Base-by-base conservation (phyloP, 2,113 vertebrate species). In the Toxotes chatareus region DNA sequence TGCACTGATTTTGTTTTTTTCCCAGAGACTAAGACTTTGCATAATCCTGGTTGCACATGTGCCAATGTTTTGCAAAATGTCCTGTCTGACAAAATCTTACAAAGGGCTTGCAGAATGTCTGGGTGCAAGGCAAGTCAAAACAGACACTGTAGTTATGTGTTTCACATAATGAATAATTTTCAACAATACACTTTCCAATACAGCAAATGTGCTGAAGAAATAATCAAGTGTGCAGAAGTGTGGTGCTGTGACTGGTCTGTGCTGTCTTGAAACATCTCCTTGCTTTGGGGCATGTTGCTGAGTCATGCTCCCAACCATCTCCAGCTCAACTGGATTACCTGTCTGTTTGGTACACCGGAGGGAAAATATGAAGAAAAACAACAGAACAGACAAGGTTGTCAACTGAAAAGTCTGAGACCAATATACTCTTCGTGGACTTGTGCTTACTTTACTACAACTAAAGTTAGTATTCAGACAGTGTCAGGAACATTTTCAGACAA, bases 261-360 rank as follows among this genome's bases (percentile, higher is more conserved):
- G 49, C 60, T 0, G 10, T 55, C 56, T 70, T 55, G 27, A 82
- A 80, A 82, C 1, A 19, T 49, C 60, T 69, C 47, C 44, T 79
- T 76, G 64, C 75, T 69, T 51, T 57, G 46, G 23, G 66, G 60
- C 73, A 83, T 57, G 69, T 83, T 0, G 38, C 62, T 74, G 81
- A 88, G 76, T 91, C 81, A 88, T 81, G 76, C 34, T 73, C 19
- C 19, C 14, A 60, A 42, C 44, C 51, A 75, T 67, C 46, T 19
- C 51, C 73, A 84, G 68, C 47, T 73, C 49, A 38, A 70, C 67
- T 42, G 31, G 23, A 84, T 79, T 82, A 84, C 63, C 66, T 38
- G 67, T 76, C 77, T 73, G 79, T 81, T 64, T 74, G 36, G 14
- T 73, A 40, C 27, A 64, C 14, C 23, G 3, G 51, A 1, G 14